A percentile compares a stretch with the other conserved stretches of the same genome.
These are phyloP conservation scores for Pelosia muscerda DNA, from an alignment of 2,888 invertebrate species.

Conservation along the genomic window DNA sequence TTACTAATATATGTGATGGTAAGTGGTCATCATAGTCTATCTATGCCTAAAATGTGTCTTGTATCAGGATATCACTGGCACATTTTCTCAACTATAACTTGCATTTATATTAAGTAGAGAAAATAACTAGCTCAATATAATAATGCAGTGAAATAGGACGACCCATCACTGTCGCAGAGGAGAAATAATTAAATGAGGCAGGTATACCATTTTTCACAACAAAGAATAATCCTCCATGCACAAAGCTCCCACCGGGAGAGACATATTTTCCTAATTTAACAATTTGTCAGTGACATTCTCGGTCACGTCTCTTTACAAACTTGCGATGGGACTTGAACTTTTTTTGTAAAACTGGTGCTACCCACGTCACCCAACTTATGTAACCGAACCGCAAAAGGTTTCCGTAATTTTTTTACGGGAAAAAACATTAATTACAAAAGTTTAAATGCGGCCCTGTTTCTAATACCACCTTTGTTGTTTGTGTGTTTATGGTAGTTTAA, in stretches of 20 bases:
- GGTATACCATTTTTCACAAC: slow-evolving; percentile 4
- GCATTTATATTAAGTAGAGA: background rate
- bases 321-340: slow-evolving; percentile 53
- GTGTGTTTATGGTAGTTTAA: slow-evolving; percentile 28
- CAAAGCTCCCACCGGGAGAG: background rate
- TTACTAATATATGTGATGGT: too few relatives aligned
- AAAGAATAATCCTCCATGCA: slow-evolving; percentile 1
- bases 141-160: background rate
- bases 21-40: too few relatives aligned
- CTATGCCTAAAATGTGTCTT: too few relatives aligned
- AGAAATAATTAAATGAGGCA: background rate
- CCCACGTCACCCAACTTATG: slow-evolving; percentile 54
- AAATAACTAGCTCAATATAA: background rate
- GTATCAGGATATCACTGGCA: too few relatives aligned
- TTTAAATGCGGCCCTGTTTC: slow-evolving; percentile 50
- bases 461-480: slow-evolving; percentile 30
- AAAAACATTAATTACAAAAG: slow-evolving; percentile 66
- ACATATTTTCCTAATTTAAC: slow-evolving; percentile 40
- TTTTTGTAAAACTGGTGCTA: slow-evolving; percentile 51
- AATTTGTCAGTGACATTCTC: slow-evolving; percentile 56
- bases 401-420: slow-evolving; percentile 60
- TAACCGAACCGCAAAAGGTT: slow-evolving; percentile 52
- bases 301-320: slow-evolving; percentile 51
- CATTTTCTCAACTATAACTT: background rate
- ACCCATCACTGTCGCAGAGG: background rate